phyloP scores from a whole-genome alignment of 2,888 invertebrate genomes.

The Macrosiphum euphorbiae region DNA sequence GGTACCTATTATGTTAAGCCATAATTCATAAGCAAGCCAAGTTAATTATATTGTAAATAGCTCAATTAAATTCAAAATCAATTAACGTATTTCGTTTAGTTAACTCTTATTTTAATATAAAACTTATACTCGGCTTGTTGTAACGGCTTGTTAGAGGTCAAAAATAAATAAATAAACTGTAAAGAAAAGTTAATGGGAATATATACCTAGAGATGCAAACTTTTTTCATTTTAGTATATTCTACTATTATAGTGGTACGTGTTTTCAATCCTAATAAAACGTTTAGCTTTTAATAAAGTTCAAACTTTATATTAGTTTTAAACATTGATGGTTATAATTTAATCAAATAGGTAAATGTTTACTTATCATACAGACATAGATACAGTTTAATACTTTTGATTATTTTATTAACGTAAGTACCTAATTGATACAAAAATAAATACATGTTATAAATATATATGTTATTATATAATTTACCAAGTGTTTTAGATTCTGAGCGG shows the following conservation, averaged over 20 bases:
- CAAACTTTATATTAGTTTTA: background rate
- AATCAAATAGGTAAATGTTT: background rate
- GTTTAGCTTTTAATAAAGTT: background rate
- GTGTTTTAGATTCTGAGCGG: too few relatives aligned
- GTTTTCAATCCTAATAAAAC: background rate
- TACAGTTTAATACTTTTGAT: background rate
- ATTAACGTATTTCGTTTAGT: background rate
- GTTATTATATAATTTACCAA: background rate
- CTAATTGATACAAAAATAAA: background rate
- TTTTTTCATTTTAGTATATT: conserved; percentile 7
- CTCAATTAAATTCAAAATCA: background rate
- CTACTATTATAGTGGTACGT: background rate
- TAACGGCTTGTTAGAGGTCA: background rate
- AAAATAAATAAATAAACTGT: background rate
- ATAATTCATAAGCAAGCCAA: background rate
- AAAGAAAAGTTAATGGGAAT: background rate
- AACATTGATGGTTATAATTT: background rate
- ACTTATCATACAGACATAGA: background rate
- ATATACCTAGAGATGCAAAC: background rate
- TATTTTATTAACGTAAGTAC: background rate
- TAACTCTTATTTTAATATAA: background rate
- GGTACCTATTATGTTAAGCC: background rate
- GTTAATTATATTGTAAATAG: background rate
- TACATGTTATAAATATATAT: too few relatives aligned
- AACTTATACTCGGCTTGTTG: background rate